Conservation (phyloP, 2,888 invertebrate genomes). For the Macaria liturata region DNA sequence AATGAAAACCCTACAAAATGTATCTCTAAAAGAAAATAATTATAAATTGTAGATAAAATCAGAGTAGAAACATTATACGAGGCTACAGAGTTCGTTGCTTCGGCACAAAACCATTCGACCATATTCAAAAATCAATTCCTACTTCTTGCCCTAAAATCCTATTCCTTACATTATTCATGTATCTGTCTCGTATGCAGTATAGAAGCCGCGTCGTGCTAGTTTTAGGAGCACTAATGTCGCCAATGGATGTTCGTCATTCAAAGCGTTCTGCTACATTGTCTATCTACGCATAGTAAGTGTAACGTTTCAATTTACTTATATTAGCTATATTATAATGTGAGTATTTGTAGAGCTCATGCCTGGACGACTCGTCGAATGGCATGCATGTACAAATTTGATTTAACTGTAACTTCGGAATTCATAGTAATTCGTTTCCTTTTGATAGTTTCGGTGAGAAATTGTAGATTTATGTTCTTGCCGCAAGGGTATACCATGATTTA, state of each 20-base stretch:
- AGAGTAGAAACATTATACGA: too few relatives aligned
- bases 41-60: too few relatives aligned
- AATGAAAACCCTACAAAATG: too few relatives aligned
- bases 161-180: too few relatives aligned
- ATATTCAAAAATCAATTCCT: too few relatives aligned
- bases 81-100: too few relatives aligned
- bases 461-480: constrained; percentile 74
- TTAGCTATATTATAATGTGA: constrained; percentile 56
- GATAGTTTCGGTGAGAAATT: constrained; percentile 73
- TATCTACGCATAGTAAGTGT: constrained; percentile 68
- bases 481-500: constrained; percentile 79
- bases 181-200: too few relatives aligned
- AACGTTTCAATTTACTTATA: constrained; percentile 72
- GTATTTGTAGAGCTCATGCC: constrained; percentile 53
- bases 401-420: constrained; percentile 51
- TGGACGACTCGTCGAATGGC: constrained; percentile 24
- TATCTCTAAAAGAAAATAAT: too few relatives aligned
- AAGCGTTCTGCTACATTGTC: constrained; percentile 56
- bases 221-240: constrained; percentile 68
- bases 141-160: too few relatives aligned
- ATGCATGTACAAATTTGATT: constrained; percentile 77
- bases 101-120: too few relatives aligned
- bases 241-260: constrained; percentile 60
- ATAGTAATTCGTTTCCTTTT: constrained; percentile 57
- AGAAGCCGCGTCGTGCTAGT: constrained; percentile 47